Percentiles rank a stretch among this genome's conserved stretches.
Evolutionary conservation across 2,113 vertebrate species (phyloP).

Genomic region (Melospiza melodia): DNA sequence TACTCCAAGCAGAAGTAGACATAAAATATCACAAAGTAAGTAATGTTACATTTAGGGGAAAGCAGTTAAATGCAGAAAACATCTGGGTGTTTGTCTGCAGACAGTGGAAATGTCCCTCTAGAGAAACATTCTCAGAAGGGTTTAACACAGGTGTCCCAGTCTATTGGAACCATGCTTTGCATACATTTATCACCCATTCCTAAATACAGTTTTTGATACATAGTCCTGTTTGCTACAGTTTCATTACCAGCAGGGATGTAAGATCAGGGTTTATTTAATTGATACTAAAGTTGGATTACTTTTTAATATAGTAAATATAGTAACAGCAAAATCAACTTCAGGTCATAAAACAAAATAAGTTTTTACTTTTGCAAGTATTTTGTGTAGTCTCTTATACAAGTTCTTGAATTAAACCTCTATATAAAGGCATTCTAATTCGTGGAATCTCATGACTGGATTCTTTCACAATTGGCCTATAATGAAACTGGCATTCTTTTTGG

Average conservation of each 20-base stretch:
- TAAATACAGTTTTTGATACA: not conserved
- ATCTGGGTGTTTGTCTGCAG: not conserved
- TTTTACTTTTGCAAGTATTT: not conserved
- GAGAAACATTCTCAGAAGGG: not conserved
- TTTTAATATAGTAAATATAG: not conserved
- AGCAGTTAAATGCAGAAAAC: not conserved
- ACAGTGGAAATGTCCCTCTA: not conserved
- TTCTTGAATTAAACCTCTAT: not conserved
- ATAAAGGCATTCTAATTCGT: not conserved
- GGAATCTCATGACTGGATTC: not conserved
- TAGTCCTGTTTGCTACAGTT: not conserved
- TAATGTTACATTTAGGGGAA: not conserved
- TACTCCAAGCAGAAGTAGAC: not conserved
- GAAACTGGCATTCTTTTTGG: not conserved
- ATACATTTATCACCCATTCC: not conserved
- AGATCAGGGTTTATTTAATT: not conserved
- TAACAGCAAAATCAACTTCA: not conserved
- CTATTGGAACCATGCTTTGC: not conserved
- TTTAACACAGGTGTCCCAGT: not conserved
- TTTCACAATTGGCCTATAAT: not conserved
- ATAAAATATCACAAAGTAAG: not conserved
- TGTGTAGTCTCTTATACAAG: not conserved
- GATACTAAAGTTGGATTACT: not conserved
- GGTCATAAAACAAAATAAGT: not conserved
- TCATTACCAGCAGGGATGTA: not conserved